Conservation (phyloP, 2,797 vertebrate genomes). For the Chloroceryle inda region DNA sequence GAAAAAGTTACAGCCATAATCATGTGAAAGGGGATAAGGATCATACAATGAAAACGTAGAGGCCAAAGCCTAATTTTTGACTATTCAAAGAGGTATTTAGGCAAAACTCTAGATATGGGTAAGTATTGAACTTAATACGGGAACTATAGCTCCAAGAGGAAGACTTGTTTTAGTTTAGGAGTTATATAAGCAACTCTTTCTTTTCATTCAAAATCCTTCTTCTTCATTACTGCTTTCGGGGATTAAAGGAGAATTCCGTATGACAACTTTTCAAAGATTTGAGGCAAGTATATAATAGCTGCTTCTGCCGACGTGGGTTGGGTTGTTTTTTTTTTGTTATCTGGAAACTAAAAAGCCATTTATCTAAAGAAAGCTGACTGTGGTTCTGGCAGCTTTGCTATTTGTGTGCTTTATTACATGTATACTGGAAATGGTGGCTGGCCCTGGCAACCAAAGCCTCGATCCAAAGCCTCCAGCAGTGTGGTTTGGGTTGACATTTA, state of each 20-base stretch:
- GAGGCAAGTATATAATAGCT: slow-evolving; percentile 91
- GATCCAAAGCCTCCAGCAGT: neutral
- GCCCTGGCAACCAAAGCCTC: neutral
- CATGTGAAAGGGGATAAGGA: neutral
- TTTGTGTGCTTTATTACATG: neutral
- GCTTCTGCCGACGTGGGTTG: neutral
- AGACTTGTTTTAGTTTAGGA: neutral
- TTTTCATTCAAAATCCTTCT: slow-evolving; percentile 81
- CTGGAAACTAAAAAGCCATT: neutral
- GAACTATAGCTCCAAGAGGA: neutral
- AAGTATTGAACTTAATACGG: neutral
- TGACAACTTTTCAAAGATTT: slow-evolving; percentile 98
- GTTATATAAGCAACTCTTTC: slow-evolving; percentile 9
- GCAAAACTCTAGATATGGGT: neutral
- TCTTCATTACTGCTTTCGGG: slow-evolving; percentile 92
- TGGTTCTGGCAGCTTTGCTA: neutral
- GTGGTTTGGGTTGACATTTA: neutral
- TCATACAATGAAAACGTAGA: neutral
- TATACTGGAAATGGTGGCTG: neutral
- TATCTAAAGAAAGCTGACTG: neutral
- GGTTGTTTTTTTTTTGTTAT: neutral
- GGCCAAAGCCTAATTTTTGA: neutral
- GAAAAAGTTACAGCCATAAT: neutral
- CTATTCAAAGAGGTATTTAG: neutral
- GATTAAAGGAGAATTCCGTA: slow-evolving; percentile 97